Evolutionary conservation across 2,797 vertebrate genomes (phyloP).

Genomic region (Potorous gilbertii): DNA sequence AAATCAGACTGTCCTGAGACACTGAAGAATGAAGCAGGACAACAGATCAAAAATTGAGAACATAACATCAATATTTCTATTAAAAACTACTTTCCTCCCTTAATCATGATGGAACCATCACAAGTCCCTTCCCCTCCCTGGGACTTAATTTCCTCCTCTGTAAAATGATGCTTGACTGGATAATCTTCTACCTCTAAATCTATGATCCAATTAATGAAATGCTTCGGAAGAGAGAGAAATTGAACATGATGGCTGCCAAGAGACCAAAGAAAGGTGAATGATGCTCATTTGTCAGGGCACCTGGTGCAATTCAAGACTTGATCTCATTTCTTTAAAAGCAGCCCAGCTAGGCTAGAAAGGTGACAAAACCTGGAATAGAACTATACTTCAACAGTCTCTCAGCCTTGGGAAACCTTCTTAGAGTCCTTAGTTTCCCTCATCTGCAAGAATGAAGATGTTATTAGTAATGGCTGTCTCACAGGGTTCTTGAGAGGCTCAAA

Average conservation of each 20-base stretch:
- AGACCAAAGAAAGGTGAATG: neutral
- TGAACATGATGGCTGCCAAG: neutral
- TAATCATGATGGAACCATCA: neutral
- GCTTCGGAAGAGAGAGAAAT: neutral
- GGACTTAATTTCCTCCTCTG: neutral
- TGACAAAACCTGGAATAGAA: neutral
- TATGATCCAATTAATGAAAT: neutral
- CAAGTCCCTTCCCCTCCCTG: neutral
- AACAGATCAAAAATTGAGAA: neutral
- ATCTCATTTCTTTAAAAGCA: neutral
- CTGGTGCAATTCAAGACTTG: neutral
- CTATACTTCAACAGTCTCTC: neutral
- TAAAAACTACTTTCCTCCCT: neutral
- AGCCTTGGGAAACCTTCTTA: neutral
- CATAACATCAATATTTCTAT: neutral
- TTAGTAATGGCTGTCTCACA: neutral
- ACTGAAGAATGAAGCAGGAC: neutral
- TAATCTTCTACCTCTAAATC: neutral
- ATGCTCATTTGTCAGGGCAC: neutral
- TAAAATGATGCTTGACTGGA: neutral
- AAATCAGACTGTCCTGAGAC: neutral
- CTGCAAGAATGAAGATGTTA: neutral
- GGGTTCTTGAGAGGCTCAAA: neutral
- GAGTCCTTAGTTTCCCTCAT: neutral
- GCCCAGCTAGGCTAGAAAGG: neutral